phyloP scores from a whole-genome alignment of 1,140 invertebrate genomes.

The Psix sp. region DNA sequence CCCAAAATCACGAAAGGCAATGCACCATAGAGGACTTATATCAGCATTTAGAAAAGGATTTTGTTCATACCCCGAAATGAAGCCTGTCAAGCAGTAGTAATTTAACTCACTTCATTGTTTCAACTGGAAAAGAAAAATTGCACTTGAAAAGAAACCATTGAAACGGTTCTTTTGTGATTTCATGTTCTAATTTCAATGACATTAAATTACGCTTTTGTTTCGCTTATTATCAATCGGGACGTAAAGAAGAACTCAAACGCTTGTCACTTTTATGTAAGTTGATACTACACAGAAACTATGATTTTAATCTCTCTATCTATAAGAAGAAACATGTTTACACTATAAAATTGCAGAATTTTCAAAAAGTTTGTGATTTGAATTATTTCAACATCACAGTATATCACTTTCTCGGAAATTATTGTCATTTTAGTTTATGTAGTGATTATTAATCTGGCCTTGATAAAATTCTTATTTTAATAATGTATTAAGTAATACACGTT shows the following conservation, averaged over 20 bases:
- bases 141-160: background rate
- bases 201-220: conserved; percentile 8
- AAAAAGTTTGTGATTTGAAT: too few species aligned
- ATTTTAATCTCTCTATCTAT: conserved; percentile 11
- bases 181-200: conserved; percentile 8
- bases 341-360: conserved; percentile 11
- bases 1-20: conserved; percentile 1
- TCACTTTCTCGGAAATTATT: too few species aligned
- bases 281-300: conserved; percentile 18
- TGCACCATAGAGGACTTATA: background rate
- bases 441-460: too few species aligned
- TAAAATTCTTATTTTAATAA: too few species aligned
- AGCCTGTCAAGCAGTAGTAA: background rate
- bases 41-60: background rate
- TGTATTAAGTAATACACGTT: too few species aligned
- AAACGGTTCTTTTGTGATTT: conserved; percentile 5
- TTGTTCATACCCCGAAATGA: background rate
- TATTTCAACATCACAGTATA: too few species aligned
- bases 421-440: too few species aligned
- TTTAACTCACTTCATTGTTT: conserved; percentile 5
- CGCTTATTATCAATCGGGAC: background rate
- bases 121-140: background rate
- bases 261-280: conserved; percentile 9
- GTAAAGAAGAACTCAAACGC: background rate
- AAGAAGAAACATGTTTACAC: conserved; percentile 20